Conservation (phyloP, 2,113 vertebrate genomes). For the Helogale parvula region DNA sequence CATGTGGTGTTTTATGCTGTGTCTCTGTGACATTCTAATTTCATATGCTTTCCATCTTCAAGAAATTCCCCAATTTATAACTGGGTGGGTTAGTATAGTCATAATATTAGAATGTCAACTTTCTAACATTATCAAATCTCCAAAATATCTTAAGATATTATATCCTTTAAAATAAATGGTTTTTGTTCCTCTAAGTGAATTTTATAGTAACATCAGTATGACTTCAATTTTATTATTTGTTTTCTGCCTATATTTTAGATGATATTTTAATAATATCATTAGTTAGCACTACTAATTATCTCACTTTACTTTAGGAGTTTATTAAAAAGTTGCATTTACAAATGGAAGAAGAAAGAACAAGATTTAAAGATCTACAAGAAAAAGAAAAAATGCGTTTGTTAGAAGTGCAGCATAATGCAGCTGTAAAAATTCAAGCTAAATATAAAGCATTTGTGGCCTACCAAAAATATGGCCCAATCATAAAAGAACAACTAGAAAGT, state of each 20-base stretch:
- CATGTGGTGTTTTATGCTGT: neutral
- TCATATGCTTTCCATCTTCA: neutral
- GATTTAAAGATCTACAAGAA: conserved; percentile 85
- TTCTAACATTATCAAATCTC: neutral
- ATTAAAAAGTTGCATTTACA: conserved; percentile 87
- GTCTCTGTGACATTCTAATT: neutral
- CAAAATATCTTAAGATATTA: neutral
- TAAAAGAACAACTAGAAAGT: conserved; percentile 82
- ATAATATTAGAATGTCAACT: neutral
- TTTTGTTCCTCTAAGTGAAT: conserved; percentile 45
- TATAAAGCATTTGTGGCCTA: conserved; percentile 83
- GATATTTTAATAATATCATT: neutral
- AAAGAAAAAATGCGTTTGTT: conserved; percentile 78
- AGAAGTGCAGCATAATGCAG: conserved; percentile 82
- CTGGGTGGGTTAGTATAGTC: neutral
- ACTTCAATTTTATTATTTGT: neutral
- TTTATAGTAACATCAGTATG: neutral
- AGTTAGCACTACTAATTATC: conserved; percentile 15
- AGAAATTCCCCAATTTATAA: neutral
- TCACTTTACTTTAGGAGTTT: conserved; percentile 85
- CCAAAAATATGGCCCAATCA: conserved; percentile 80
- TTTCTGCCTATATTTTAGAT: conserved; percentile 14
- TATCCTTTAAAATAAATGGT: neutral
- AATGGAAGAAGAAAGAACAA: conserved; percentile 88
- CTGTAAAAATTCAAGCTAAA: conserved; percentile 88